Conservation (phyloP, 2,113 vertebrate species). For the Montifringilla adamsi region DNA sequence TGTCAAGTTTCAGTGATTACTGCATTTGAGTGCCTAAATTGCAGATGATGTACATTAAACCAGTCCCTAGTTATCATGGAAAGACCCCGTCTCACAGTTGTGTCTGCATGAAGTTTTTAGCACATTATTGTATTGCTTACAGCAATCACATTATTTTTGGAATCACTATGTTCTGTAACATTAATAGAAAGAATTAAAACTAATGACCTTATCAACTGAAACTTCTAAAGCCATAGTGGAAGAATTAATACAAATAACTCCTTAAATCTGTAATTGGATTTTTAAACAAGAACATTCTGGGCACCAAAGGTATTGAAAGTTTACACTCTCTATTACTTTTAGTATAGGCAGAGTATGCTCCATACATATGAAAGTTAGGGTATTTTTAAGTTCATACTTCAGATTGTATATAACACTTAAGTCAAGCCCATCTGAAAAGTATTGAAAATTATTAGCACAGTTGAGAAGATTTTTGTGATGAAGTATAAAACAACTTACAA, state of each 20-base stretch:
- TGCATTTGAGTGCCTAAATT: not conserved
- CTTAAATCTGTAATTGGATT: not conserved
- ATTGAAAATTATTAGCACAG: not conserved
- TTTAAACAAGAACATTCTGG: not conserved
- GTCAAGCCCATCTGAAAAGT: not conserved
- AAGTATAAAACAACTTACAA: not conserved
- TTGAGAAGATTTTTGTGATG: not conserved
- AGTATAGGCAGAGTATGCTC: not conserved
- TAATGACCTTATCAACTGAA: not conserved
- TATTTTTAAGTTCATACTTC: not conserved
- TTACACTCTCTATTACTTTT: not conserved
- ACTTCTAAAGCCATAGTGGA: not conserved
- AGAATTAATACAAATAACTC: not conserved
- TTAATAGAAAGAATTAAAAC: slow-evolving; percentile 26
- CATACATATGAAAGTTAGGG: not conserved
- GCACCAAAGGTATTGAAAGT: not conserved
- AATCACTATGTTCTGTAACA: not conserved
- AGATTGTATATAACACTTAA: not conserved
- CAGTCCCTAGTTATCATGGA: not conserved
- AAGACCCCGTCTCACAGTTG: not conserved
- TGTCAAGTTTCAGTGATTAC: not conserved
- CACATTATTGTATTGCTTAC: not conserved
- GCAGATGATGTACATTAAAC: not conserved
- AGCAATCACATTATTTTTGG: slow-evolving; percentile 9
- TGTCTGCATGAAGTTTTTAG: not conserved